phyloP scores from a whole-genome alignment of 2,888 invertebrate genomes.

The Caenorhabditis angaria region DNA sequence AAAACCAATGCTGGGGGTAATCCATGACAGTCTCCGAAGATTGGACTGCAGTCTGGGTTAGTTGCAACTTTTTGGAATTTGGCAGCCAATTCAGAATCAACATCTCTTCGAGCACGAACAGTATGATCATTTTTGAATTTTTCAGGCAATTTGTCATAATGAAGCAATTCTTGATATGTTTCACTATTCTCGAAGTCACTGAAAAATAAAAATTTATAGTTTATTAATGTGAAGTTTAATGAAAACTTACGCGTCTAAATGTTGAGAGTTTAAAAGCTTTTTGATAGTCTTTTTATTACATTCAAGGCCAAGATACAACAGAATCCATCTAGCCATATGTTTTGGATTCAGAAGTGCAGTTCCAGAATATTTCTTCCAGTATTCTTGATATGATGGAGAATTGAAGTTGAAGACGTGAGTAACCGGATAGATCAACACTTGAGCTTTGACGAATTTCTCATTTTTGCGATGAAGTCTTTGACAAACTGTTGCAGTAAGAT shows the following conservation, averaged over 20 bases:
- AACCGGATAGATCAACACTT: slow-evolving; percentile 73
- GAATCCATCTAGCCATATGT: slow-evolving; percentile 61
- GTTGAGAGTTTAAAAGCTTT: slow-evolving; percentile 60
- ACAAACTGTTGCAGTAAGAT: slow-evolving; percentile 59
- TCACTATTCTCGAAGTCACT: slow-evolving; percentile 21
- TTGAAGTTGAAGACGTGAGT: slow-evolving; percentile 73
- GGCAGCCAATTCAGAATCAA: slow-evolving; percentile 33
- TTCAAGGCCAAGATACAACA: slow-evolving; percentile 67
- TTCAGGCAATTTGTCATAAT: slow-evolving; percentile 9
- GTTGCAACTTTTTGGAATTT: slow-evolving; percentile 37
- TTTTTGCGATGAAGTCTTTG: slow-evolving; percentile 35
- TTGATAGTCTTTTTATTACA: slow-evolving; percentile 58
- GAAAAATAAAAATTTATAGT: slow-evolving; percentile 4
- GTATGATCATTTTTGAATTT: slow-evolving; percentile 19
- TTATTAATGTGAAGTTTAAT: background rate
- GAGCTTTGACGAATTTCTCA: slow-evolving; percentile 51
- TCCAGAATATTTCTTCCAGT: slow-evolving; percentile 57
- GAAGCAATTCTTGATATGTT: slow-evolving; percentile 14
- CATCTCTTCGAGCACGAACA: slow-evolving; percentile 10
- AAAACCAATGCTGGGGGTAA: slow-evolving; percentile 63
- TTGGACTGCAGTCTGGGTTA: slow-evolving; percentile 63
- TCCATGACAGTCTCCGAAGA: slow-evolving; percentile 56
- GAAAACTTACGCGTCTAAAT: slow-evolving; percentile 50
- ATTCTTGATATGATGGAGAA: slow-evolving; percentile 64
- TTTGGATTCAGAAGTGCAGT: slow-evolving; percentile 53